These are phyloP conservation scores for Boulengeromyrus knoepffleri DNA, from an alignment of 2,113 vertebrate species.

Conservation along the genomic window DNA sequence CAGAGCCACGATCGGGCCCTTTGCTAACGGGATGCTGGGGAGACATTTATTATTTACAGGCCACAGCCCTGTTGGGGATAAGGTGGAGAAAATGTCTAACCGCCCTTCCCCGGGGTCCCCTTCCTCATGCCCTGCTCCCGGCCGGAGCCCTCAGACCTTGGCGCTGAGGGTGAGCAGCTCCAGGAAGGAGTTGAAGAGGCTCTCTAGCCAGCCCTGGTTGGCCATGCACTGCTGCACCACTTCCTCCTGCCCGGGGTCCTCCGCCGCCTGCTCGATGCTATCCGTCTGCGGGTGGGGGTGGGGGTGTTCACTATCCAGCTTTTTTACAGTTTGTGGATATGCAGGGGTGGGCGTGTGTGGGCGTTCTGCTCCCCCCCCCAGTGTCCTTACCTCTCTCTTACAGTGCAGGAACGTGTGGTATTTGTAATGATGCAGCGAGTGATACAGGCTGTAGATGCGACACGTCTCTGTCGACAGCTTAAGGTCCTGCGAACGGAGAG, in stretches of 20 bases:
- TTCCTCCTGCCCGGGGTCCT: slow-evolving; percentile 85
- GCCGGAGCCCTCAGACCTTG: slow-evolving; percentile 40
- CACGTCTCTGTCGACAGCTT: slow-evolving; percentile 78
- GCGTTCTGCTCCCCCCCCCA: background rate
- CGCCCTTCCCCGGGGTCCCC: background rate
- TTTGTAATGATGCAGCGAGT: slow-evolving; percentile 58
- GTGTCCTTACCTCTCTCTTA: slow-evolving; percentile 77
- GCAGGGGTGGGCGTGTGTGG: background rate
- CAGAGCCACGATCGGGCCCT: background rate
- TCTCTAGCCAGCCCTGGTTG: slow-evolving; percentile 81
- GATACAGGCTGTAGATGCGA: slow-evolving; percentile 82
- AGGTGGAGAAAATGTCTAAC: background rate
- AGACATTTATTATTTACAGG: slow-evolving; percentile 1
- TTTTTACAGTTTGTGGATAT: background rate
- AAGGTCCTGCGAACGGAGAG: slow-evolving; percentile 63
- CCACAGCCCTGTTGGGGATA: background rate
- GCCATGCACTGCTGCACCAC: slow-evolving; percentile 90
- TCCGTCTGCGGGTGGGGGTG: slow-evolving; percentile 62
- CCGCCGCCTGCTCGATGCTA: slow-evolving; percentile 73
- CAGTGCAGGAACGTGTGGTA: slow-evolving; percentile 63
- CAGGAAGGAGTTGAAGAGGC: slow-evolving; percentile 76
- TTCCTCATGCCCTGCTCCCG: slow-evolving; percentile 13
- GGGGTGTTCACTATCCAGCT: background rate
- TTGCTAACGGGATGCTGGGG: background rate
- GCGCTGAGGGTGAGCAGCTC: slow-evolving; percentile 69